phyloP scores from a whole-genome alignment of 2,888 invertebrate species.

The Plebejus argus region DNA sequence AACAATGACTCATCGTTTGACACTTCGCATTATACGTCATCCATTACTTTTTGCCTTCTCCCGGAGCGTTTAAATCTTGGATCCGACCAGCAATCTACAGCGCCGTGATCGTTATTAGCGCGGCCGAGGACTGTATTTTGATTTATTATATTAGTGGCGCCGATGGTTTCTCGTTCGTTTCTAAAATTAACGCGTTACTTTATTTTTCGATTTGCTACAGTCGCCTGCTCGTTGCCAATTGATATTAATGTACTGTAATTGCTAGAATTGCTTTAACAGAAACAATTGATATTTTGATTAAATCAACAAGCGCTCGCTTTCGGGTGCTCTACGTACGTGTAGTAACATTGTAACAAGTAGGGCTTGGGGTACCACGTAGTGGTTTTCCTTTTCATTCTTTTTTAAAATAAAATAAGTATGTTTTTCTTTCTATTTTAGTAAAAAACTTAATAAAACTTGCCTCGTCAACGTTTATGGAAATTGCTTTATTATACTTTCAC shows the following conservation, averaged over 20 bases:
- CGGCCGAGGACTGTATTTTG: conserved; percentile 45
- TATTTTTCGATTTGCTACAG: conserved; percentile 45
- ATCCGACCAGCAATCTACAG: conserved; percentile 27
- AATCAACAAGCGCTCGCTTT: not conserved
- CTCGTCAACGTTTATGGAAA: not conserved
- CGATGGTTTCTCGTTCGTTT: conserved; percentile 53
- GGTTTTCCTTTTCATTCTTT: not conserved
- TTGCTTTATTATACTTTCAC: not conserved
- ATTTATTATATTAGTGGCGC: conserved; percentile 61
- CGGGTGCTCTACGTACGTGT: not conserved
- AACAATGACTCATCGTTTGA: conserved; percentile 43
- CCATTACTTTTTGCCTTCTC: conserved; percentile 29
- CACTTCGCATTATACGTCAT: conserved; percentile 35
- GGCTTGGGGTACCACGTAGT: not conserved
- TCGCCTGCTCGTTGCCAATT: conserved; percentile 39
- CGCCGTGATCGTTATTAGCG: conserved; percentile 40
- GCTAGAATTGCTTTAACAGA: conserved; percentile 29
- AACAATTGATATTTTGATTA: conserved; percentile 22
- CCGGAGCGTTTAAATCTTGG: not conserved
- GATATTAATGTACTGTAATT: conserved; percentile 41
- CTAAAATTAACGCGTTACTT: conserved; percentile 53
- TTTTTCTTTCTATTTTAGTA: not conserved
- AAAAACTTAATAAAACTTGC: not conserved
- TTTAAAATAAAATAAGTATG: not conserved
- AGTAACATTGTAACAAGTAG: not conserved